Evolutionary conservation across 2,797 vertebrate genomes (phyloP).

Genomic region (Lepilemur septentrionalis): DNA sequence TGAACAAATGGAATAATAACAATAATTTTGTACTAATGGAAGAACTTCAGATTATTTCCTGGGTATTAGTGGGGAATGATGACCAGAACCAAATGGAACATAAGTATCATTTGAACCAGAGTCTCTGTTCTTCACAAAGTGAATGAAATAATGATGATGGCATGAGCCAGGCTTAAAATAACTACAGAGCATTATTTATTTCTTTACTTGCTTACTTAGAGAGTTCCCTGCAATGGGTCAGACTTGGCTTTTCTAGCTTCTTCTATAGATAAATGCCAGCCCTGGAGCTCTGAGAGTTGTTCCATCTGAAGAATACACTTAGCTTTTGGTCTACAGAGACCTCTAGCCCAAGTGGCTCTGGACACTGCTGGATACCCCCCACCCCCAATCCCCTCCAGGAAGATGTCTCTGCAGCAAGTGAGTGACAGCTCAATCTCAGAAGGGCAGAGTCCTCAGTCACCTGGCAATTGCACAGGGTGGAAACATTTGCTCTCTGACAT

Average conservation of each 20-base stretch:
- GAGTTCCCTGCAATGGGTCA: background rate
- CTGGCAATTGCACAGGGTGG: background rate
- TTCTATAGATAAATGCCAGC: background rate
- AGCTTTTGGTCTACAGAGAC: background rate
- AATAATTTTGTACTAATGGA: constrained; percentile 25
- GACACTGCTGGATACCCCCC: background rate
- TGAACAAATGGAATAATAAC: constrained; percentile 6
- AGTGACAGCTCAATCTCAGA: background rate
- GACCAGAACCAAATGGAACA: background rate
- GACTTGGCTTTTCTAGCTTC: background rate
- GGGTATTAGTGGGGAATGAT: background rate
- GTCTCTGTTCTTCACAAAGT: background rate
- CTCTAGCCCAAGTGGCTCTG: background rate
- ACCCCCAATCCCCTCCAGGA: background rate
- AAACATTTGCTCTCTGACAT: background rate
- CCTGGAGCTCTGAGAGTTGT: background rate
- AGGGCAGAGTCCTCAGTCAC: background rate
- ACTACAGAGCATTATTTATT: background rate
- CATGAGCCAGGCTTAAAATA: background rate
- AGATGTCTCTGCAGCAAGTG: background rate
- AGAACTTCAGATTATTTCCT: constrained; percentile 42
- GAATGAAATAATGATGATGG: constrained; percentile 17
- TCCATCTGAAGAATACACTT: background rate
- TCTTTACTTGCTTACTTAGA: background rate
- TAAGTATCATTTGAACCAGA: background rate